Conservation (phyloP, 2,113 vertebrate species). For the Uria lomvia region DNA sequence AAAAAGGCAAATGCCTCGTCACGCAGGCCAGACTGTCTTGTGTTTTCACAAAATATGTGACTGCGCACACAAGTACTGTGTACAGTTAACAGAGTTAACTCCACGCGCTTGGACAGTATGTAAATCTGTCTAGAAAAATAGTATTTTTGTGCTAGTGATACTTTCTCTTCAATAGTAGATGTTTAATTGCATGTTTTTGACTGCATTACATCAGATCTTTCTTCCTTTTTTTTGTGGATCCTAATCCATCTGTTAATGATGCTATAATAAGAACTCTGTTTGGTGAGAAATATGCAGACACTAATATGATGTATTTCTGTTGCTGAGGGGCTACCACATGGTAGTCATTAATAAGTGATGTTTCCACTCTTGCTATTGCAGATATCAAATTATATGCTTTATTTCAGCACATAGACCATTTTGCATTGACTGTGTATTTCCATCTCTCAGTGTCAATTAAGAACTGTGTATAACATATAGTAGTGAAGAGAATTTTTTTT, state of each 20-base stretch:
- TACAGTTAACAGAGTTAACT: not conserved
- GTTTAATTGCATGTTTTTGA: not conserved
- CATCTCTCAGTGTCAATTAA: not conserved
- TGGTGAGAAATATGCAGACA: not conserved
- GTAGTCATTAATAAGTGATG: not conserved
- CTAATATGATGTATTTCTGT: not conserved
- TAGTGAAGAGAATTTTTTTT: not conserved
- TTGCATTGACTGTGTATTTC: not conserved
- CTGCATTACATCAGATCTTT: not conserved
- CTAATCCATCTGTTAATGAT: not conserved
- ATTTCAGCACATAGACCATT: not conserved
- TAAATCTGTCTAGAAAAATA: not conserved
- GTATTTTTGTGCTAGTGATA: not conserved
- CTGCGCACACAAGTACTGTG: not conserved
- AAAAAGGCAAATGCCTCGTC: not conserved
- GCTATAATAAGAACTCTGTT: not conserved
- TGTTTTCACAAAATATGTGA: not conserved
- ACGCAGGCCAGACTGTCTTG: not conserved
- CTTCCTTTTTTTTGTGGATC: not conserved
- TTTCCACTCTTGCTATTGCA: not conserved
- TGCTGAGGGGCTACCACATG: not conserved
- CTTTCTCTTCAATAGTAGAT: not conserved
- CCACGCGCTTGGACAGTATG: not conserved
- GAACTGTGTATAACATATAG: not conserved
- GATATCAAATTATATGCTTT: not conserved